Conservation (phyloP, 2,113 vertebrate species). For the Camarhynchus parvulus region DNA sequence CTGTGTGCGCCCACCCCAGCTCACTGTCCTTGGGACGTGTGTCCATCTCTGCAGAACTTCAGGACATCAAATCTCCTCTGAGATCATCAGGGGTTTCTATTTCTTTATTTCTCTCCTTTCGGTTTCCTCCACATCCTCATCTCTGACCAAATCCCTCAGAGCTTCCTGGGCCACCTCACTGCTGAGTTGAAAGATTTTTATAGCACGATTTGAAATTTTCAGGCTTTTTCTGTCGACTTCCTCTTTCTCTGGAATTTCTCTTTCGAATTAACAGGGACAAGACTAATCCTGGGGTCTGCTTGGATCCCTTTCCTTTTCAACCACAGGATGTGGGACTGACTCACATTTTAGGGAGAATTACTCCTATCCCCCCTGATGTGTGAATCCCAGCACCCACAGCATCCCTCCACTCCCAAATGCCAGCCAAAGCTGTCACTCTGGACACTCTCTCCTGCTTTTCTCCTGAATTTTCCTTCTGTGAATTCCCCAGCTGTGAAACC, state of each 20-base stretch:
- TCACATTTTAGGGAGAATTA: neutral
- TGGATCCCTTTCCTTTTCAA: neutral
- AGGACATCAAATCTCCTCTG: neutral
- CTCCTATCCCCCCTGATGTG: neutral
- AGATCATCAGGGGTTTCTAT: neutral
- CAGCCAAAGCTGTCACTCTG: neutral
- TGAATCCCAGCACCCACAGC: neutral
- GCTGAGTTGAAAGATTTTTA: neutral
- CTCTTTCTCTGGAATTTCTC: slow-evolving; percentile 24
- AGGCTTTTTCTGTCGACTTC: slow-evolving; percentile 3
- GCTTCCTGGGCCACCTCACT: neutral
- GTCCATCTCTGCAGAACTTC: neutral
- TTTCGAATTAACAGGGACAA: neutral
- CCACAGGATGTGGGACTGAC: neutral
- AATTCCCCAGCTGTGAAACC: neutral
- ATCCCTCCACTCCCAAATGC: neutral
- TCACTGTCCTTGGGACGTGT: fast-evolving
- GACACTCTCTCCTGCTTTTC: neutral
- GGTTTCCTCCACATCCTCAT: neutral
- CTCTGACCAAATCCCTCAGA: neutral
- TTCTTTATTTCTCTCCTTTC: neutral
- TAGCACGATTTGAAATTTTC: neutral
- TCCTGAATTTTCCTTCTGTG: neutral
- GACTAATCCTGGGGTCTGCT: neutral
- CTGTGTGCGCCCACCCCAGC: neutral